Evolutionary conservation across 2,888 invertebrate genomes (phyloP), one percentile per base, ranked within the genome.

Genomic region (Congeria kusceri): DNA sequence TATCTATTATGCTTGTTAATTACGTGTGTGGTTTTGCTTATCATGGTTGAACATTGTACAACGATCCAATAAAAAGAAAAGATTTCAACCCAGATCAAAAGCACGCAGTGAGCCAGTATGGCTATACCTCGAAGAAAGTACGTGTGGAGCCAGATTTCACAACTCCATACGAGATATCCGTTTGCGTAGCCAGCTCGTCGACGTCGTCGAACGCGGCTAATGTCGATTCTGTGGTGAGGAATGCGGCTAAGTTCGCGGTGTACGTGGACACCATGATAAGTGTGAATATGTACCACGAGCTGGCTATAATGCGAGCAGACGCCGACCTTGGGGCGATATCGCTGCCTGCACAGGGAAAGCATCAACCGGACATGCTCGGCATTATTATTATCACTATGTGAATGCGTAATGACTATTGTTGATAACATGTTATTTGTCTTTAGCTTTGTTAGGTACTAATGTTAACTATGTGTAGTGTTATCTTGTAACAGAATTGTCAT

Each of bases 181-280:
- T 97, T 94, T 99, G 99, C 57, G 97, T 97, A 0, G 98, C 97
- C 66, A 99, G 94, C 93, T 99, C 99, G 87, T 98, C 97, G 0
- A 98, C 98, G 90, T 96, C 97, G 93, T 99, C 98, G 76, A 99
- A 98, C 0, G 98, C 98, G 39, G 98, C 96, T 72, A 97, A 97
- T 95, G 98, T 98, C 44, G 98, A 94, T 93, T 99, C 99, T 28
- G 99, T 99, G 0, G 99, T 99, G 56, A 99, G 95, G 94, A 99
- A 99, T 0, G 99, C 99, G 0, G 99, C 99, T 90, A 99, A 94
- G 94, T 98, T 98, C 15, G 99, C 99, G 4, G 99, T 99, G 94
- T 99, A 99, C 7, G 99, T 99, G 0, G 98, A 98, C 80, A 99
- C 97, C 93, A 99, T 98, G 93, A 99, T 99, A 57, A 99, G 95